Conservation (phyloP, 1,140 invertebrate genomes). For the Wiebesia pumilae region DNA sequence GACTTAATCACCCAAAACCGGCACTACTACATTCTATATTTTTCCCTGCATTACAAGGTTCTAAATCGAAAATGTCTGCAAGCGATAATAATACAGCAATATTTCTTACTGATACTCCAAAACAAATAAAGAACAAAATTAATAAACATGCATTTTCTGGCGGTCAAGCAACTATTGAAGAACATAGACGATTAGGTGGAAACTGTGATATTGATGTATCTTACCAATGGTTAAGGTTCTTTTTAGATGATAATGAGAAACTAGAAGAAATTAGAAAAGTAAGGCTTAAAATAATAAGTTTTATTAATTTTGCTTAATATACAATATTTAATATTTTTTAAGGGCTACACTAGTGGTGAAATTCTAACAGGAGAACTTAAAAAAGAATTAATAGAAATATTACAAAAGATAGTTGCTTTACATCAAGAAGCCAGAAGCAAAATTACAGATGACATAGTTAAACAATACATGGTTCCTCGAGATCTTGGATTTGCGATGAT, state of each 20-base stretch:
- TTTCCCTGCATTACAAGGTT: slow-evolving; percentile 96
- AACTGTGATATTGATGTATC: slow-evolving; percentile 97
- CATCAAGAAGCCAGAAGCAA: slow-evolving; percentile 89
- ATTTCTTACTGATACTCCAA: slow-evolving; percentile 94
- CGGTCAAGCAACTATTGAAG: slow-evolving; percentile 93
- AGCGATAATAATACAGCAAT: slow-evolving; percentile 96
- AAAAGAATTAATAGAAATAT: slow-evolving; percentile 87
- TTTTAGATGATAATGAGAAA: slow-evolving; percentile 94
- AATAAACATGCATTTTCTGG: slow-evolving; percentile 99
- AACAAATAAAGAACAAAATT: slow-evolving; percentile 98
- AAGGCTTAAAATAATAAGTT: slow-evolving; percentile 56
- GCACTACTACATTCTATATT: slow-evolving; percentile 95
- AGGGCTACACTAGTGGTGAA: slow-evolving; percentile 92
- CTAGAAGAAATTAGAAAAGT: slow-evolving; percentile 88
- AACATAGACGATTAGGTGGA: slow-evolving; percentile 92
- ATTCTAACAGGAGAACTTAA: slow-evolving; percentile 96
- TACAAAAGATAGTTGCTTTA: slow-evolving; percentile 84
- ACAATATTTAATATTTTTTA: slow-evolving; percentile 57
- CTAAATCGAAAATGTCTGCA: slow-evolving; percentile 98
- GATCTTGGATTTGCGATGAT: slow-evolving; percentile 79
- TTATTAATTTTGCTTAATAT: slow-evolving; percentile 16
- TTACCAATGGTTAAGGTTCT: slow-evolving; percentile 96
- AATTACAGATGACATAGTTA: slow-evolving; percentile 91
- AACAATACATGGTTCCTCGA: slow-evolving; percentile 89
- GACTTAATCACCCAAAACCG: slow-evolving; percentile 92